Evolutionary conservation across 2,888 invertebrate species (phyloP).

Genomic region (Drosophila sordidapex): DNA sequence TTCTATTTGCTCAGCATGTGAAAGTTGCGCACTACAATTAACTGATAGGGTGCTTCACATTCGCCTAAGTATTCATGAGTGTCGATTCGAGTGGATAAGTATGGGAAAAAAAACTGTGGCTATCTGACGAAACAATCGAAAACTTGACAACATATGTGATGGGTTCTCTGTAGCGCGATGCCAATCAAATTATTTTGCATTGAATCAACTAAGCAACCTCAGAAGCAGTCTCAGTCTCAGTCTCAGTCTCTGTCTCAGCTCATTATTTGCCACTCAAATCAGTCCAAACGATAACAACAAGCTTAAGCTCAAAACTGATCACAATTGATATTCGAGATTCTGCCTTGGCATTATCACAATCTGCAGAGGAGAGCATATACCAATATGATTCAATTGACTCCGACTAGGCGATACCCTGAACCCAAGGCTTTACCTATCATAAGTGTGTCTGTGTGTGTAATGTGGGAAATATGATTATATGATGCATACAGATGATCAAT

Average conservation of each 20-base stretch:
- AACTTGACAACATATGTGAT: too few species aligned
- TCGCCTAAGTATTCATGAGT: constrained; percentile 17
- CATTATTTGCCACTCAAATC: not conserved
- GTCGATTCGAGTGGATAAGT: constrained; percentile 21
- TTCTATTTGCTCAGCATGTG: constrained; percentile 54
- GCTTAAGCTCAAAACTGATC: not conserved
- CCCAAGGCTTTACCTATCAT: not conserved
- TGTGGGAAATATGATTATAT: not conserved
- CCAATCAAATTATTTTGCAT: not conserved
- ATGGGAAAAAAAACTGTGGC: not conserved
- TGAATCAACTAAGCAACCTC: not conserved
- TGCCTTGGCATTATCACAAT: not conserved
- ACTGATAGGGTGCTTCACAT: constrained; percentile 43
- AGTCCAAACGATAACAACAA: not conserved
- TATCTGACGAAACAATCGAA: not conserved
- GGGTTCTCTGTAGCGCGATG: not conserved
- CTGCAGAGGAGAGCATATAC: not conserved
- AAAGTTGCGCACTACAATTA: constrained; percentile 41
- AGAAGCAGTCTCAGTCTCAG: not conserved
- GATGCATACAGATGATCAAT: not conserved
- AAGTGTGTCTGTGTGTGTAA: not conserved
- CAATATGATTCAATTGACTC: not conserved
- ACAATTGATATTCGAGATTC: not conserved
- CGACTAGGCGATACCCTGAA: not conserved
- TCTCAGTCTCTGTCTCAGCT: not conserved